Conservation (phyloP, 1,140 invertebrate species). For the Caerostris darwini region DNA sequence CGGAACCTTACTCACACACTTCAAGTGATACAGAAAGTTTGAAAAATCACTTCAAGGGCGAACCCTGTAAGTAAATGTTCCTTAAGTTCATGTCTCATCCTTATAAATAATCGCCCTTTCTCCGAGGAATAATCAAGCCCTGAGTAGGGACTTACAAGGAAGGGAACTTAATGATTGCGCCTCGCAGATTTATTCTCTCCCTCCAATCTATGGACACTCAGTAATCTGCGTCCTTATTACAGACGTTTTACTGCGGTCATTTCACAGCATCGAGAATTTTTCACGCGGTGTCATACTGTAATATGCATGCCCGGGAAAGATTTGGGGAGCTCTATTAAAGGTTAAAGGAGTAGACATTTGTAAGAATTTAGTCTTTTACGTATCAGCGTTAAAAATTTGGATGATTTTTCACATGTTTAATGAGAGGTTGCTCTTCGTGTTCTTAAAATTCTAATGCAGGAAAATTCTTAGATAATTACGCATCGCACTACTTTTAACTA, state of each 20-base stretch:
- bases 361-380: not conserved
- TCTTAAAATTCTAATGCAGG: not conserved
- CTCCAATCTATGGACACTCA: slow-evolving; percentile 13
- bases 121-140: slow-evolving; percentile 35
- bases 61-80: not conserved
- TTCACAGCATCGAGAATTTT: not conserved
- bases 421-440: not conserved
- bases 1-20: no score
- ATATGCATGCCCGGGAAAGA: not conserved
- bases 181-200: slow-evolving; percentile 32
- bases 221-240: slow-evolving; percentile 49
- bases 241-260: slow-evolving; percentile 32
- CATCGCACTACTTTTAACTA: no score
- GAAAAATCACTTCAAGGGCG: not conserved
- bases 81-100: not conserved
- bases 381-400: not conserved
- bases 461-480: not conserved
- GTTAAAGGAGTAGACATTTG: not conserved
- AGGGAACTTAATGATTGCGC: slow-evolving; percentile 36
- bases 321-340: not conserved
- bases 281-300: not conserved
- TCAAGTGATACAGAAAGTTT: not conserved
- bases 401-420: not conserved
- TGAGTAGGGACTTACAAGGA: slow-evolving; percentile 43
- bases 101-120: slow-evolving; percentile 34